These are phyloP conservation scores for Hydriomena furcata DNA, from an alignment of 2,888 invertebrate genomes.

Conservation along the genomic window DNA sequence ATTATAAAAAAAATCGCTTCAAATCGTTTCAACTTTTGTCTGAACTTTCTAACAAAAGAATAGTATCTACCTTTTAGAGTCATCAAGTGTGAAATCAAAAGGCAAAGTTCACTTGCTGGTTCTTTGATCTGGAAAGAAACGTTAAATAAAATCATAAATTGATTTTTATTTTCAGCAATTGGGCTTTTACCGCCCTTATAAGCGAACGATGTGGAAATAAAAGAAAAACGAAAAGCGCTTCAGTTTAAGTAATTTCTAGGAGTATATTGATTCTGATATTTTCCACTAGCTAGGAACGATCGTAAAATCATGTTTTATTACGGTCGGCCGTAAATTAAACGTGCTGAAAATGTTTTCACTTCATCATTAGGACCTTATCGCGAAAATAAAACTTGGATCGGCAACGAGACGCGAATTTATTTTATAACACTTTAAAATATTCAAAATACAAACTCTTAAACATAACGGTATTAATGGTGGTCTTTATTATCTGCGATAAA, in stretches of 20 bases:
- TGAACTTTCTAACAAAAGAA: too few relatives aligned
- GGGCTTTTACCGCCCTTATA: neutral
- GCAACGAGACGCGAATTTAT: slow-evolving; percentile 31
- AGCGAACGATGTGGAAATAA: slow-evolving; percentile 1
- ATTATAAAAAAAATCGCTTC: too few relatives aligned
- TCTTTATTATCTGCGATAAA: slow-evolving; percentile 18
- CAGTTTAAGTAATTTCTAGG: slow-evolving; percentile 6
- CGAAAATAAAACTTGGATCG: slow-evolving; percentile 34
- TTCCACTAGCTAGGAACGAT: slow-evolving; percentile 31
- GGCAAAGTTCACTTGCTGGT: too few relatives aligned
- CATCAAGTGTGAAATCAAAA: neutral
- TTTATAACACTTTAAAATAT: slow-evolving; percentile 32
- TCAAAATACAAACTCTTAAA: slow-evolving; percentile 31
- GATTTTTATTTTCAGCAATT: neutral
- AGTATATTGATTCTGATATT: slow-evolving; percentile 31
- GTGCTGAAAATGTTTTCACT: slow-evolving; percentile 37
- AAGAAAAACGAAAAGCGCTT: slow-evolving; percentile 1
- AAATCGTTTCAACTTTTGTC: too few relatives aligned
- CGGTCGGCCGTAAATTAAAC: slow-evolving; percentile 40
- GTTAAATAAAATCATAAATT: neutral
- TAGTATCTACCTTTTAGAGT: too few relatives aligned
- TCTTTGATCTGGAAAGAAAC: too few relatives aligned
- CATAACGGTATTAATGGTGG: slow-evolving; percentile 23
- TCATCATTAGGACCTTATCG: slow-evolving; percentile 37
- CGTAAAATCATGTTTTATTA: slow-evolving; percentile 39